These are phyloP conservation scores for Agelastica alni DNA, from an alignment of 2,888 invertebrate genomes.

Conservation along the genomic window DNA sequence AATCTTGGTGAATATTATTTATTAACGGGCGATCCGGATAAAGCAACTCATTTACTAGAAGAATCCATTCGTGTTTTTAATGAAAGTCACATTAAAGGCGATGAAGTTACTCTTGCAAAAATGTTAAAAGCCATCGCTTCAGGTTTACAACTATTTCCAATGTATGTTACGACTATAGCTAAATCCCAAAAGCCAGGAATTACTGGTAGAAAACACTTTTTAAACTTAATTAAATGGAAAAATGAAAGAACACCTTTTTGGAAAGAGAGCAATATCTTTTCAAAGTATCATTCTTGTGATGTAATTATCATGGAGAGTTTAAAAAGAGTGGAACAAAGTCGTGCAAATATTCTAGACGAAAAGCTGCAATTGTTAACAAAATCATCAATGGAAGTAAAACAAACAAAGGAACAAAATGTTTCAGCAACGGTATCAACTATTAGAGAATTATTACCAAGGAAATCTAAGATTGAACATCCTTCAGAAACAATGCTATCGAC, in stretches of 20 bases:
- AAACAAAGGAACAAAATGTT: too few relatives aligned
- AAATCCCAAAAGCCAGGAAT: conserved; percentile 21
- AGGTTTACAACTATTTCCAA: conserved; percentile 47
- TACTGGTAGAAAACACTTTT: conserved; percentile 32
- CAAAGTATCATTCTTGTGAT: background rate
- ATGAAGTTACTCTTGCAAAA: conserved; percentile 45
- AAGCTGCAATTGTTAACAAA: too few relatives aligned
- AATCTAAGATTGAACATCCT: too few relatives aligned
- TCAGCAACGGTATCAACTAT: too few relatives aligned
- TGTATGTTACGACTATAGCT: conserved; percentile 40
- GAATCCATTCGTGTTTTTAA: conserved; percentile 48
- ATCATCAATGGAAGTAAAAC: too few relatives aligned
- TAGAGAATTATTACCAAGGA: too few relatives aligned
- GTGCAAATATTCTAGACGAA: background rate
- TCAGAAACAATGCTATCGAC: too few relatives aligned
- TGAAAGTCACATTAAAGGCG: conserved; percentile 26
- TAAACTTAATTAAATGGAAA: too few relatives aligned
- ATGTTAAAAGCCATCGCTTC: conserved; percentile 50
- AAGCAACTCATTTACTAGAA: conserved; percentile 47
- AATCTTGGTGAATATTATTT: conserved; percentile 52
- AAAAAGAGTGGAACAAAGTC: background rate
- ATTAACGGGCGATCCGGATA: conserved; percentile 42
- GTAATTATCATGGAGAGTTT: conserved; percentile 4
- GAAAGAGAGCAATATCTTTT: conserved; percentile 18
- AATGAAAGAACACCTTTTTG: conserved; percentile 43